A percentile compares a stretch with the other conserved stretches of the same genome.
phyloP scores from a whole-genome alignment of 35 echinoderm and acorn worm species.

The Apostichopus parvimensis region DNA sequence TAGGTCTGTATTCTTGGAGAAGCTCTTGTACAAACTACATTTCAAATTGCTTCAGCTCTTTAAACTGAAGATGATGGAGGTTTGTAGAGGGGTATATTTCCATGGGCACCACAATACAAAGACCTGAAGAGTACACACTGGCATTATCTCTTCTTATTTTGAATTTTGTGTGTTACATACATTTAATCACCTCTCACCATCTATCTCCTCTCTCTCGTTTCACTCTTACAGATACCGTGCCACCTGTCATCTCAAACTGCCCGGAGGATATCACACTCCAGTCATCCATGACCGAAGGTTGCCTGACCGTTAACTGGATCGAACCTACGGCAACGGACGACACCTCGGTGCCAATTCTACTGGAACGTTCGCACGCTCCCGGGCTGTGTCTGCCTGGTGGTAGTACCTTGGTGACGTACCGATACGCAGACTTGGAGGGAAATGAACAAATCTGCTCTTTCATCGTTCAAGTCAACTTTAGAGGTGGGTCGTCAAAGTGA shows the following conservation, averaged over 20 bases:
- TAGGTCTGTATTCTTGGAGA: too few species aligned
- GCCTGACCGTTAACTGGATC: constrained; percentile 9
- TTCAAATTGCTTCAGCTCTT: too few species aligned
- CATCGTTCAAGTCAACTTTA: constrained; percentile 28
- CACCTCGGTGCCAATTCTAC: not conserved
- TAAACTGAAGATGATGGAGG: too few species aligned
- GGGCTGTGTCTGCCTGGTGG: constrained; percentile 35
- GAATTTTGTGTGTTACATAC: too few species aligned
- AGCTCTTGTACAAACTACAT: too few species aligned
- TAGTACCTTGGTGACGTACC: constrained; percentile 58
- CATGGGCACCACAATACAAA: too few species aligned
- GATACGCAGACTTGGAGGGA: constrained; percentile 52
- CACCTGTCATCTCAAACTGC: constrained; percentile 47
- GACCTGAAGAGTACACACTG: too few species aligned
- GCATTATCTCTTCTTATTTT: too few species aligned
- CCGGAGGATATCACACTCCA: constrained; percentile 1
- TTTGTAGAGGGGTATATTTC: too few species aligned
- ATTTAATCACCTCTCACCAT: too few species aligned
- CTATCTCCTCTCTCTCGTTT: not conserved
- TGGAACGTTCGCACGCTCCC: constrained; percentile 14
- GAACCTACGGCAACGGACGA: constrained; percentile 46
- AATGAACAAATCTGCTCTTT: constrained; percentile 58
- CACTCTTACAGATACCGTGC: not conserved
- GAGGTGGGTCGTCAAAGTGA: not conserved
- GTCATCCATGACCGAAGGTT: not conserved